Evolutionary conservation across 2,888 invertebrate genomes (phyloP).

Genomic region (Molorchus minor): DNA sequence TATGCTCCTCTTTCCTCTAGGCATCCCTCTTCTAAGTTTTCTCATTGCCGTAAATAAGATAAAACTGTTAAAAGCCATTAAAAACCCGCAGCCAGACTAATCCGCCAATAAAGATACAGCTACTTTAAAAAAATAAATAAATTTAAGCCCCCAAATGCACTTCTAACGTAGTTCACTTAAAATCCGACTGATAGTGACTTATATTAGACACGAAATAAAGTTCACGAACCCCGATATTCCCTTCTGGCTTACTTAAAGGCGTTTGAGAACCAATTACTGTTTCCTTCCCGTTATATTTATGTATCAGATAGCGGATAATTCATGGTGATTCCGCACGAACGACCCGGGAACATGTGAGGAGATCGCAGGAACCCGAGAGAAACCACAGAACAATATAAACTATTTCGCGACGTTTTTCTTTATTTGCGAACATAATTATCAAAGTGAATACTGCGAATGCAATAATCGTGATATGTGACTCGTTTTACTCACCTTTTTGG

Average conservation of each 20-base stretch:
- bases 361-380: not conserved
- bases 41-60: conserved; percentile 7
- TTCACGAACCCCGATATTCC: conserved; percentile 23
- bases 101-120: conserved; percentile 6
- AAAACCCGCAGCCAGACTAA: conserved; percentile 3
- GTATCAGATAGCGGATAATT: conserved; percentile 43
- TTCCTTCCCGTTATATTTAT: conserved; percentile 47
- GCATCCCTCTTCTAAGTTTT: no score
- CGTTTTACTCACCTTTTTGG: no score
- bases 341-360: conserved; percentile 25
- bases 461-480: no score
- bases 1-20: no score
- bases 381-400: conserved; percentile 5
- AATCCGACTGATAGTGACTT: conserved; percentile 23
- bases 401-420: conserved; percentile 13
- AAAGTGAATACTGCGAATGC: not conserved
- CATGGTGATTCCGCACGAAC: conserved; percentile 34
- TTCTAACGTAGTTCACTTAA: conserved; percentile 21
- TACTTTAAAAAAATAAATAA: conserved; percentile 11
- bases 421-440: not conserved
- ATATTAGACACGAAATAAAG: conserved; percentile 23
- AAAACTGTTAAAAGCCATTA: conserved; percentile 17
- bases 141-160: conserved; percentile 18
- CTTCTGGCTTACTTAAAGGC: conserved; percentile 40
- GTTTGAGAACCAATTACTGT: conserved; percentile 47